Evolutionary conservation across 30 jellyfish, hydroid and myxozoan genomes (phyloP).

Genomic region (Cassiopea xamachana): DNA sequence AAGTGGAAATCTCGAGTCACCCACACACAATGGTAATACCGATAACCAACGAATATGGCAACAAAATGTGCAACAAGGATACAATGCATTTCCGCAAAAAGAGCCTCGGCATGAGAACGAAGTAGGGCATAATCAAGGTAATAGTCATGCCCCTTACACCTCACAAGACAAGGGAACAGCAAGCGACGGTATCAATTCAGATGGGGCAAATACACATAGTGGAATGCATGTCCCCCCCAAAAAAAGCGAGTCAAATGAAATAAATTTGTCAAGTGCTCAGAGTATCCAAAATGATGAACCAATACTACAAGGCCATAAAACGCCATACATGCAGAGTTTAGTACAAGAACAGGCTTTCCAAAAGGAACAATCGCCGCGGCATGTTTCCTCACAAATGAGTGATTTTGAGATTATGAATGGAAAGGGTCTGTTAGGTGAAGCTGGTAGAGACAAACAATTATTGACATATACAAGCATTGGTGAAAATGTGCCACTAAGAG

Average conservation of each 20-base stretch:
- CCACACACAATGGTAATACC: background rate
- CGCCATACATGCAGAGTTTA: too few relatives aligned
- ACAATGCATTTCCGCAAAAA: background rate
- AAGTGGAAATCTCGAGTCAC: background rate
- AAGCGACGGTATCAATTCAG: background rate
- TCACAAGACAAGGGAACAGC: background rate
- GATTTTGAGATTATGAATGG: background rate
- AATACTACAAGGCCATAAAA: background rate
- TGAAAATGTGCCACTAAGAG: background rate
- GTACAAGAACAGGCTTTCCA: background rate
- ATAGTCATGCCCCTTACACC: background rate
- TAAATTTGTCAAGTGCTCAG: background rate
- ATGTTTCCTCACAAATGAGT: background rate
- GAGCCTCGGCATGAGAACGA: background rate
- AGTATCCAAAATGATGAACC: background rate
- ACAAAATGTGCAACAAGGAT: background rate
- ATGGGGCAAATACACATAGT: background rate
- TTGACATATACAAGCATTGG: background rate
- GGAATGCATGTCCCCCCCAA: background rate
- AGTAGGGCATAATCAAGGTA: background rate
- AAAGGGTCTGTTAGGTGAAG: background rate
- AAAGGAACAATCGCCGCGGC: background rate
- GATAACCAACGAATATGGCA: background rate
- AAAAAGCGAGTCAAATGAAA: background rate
- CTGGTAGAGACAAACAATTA: background rate